A percentile compares a stretch with the other conserved stretches of the same genome.
Conservation (phyloP, 1,140 invertebrate genomes). For the Prorops nasuta region DNA sequence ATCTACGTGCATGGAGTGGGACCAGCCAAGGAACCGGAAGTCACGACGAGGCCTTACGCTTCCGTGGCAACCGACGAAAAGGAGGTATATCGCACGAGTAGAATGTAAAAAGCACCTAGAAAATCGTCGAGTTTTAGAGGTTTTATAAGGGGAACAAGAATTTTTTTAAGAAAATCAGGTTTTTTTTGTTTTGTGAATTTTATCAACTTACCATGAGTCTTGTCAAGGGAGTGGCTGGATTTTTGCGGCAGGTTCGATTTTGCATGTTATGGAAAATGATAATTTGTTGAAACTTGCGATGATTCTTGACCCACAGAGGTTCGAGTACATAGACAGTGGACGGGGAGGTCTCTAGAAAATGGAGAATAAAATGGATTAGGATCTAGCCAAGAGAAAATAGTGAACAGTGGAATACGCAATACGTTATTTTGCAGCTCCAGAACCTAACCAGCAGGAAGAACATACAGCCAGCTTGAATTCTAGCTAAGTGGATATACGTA, state of each 20-base stretch:
- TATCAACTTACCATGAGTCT: too few species aligned
- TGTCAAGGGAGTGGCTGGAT: too few species aligned
- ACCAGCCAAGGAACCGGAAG: constrained; percentile 55
- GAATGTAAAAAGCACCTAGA: constrained; percentile 4
- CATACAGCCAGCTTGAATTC: constrained; percentile 49
- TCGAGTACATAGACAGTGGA: constrained; percentile 57
- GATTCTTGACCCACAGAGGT: constrained; percentile 48
- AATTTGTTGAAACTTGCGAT: constrained; percentile 22
- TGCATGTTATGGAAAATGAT: too few species aligned
- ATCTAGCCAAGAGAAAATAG: not conserved
- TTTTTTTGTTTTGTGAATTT: too few species aligned
- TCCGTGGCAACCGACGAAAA: constrained; percentile 66
- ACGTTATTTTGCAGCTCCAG: constrained; percentile 57
- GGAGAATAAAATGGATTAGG: constrained; percentile 1
- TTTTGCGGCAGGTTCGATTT: too few species aligned
- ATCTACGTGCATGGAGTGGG: constrained; percentile 74
- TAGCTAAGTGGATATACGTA: too few species aligned
- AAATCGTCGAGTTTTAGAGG: too few species aligned
- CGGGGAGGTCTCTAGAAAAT: constrained; percentile 45
- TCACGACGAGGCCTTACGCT: constrained; percentile 55
- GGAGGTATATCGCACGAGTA: constrained; percentile 56
- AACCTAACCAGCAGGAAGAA: constrained; percentile 52
- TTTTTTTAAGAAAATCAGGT: too few species aligned
- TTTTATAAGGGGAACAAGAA: too few species aligned
- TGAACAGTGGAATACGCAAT: constrained; percentile 7